Evolutionary conservation across 2,888 invertebrate species (phyloP).

Genomic region (Venusia cambrica): DNA sequence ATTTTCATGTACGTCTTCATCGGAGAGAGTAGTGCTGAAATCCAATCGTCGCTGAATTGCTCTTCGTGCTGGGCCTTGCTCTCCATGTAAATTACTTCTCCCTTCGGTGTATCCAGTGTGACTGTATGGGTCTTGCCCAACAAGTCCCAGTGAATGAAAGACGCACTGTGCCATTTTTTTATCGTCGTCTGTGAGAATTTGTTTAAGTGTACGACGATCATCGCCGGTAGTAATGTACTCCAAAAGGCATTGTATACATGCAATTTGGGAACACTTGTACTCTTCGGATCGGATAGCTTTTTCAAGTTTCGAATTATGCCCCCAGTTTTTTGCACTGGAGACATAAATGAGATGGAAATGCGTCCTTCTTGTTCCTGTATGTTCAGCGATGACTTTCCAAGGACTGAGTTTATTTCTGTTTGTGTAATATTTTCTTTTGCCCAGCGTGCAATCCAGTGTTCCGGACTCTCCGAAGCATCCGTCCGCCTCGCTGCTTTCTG

Average conservation of each 20-base stretch:
- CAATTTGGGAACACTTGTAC: slow-evolving; percentile 20
- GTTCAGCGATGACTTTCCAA: slow-evolving; percentile 25
- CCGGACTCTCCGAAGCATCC: not conserved
- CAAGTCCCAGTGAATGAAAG: too few relatives aligned
- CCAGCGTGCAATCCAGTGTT: slow-evolving; percentile 4
- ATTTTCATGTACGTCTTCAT: too few relatives aligned
- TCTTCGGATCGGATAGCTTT: slow-evolving; percentile 14
- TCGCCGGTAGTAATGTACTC: too few relatives aligned
- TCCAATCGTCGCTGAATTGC: too few relatives aligned
- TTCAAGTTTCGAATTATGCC: slow-evolving; percentile 23
- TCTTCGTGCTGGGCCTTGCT: too few relatives aligned
- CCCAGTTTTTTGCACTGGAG: slow-evolving; percentile 21
- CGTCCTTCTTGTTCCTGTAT: slow-evolving; percentile 17
- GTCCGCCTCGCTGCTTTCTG: slow-evolving; percentile 1
- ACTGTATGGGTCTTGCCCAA: too few relatives aligned
- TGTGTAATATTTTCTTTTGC: slow-evolving; percentile 11
- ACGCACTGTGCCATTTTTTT: too few relatives aligned
- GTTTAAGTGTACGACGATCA: too few relatives aligned
- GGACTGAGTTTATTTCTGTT: slow-evolving; percentile 18
- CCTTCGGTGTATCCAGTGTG: too few relatives aligned
- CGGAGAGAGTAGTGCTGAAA: too few relatives aligned
- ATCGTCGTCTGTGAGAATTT: too few relatives aligned
- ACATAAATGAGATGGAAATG: slow-evolving; percentile 26
- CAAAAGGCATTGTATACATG: slow-evolving; percentile 24
- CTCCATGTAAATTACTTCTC: too few relatives aligned